Evolutionary conservation across 2,888 invertebrate genomes (phyloP), one percentile per base, ranked within the genome.

Genomic region (Synergus gifuensis): DNA sequence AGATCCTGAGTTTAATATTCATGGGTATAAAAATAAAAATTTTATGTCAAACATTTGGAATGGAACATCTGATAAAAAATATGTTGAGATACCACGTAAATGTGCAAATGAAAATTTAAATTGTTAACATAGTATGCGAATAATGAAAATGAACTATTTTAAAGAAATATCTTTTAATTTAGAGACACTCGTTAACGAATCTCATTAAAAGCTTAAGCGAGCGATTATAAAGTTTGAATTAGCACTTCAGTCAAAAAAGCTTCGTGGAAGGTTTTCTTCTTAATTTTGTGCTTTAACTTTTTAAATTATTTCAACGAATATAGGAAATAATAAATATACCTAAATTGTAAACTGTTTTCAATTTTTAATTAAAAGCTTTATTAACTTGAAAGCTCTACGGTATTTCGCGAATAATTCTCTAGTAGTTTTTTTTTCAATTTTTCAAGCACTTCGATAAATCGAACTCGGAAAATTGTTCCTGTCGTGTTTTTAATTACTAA

Each of bases 1-100:
- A 49, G 18, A 18, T 18, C 28, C 49, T 28, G 28, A 49, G 16
- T 67, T 44, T 18, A 22, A 14, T 67, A 67, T 67, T 69, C 69
- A 69, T 8, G 22, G 11, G 28, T 69, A 1, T 18, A 69, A 49
- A 69, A 69, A 69, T 46, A 69, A 69, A 22, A n/a, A 18, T 69
- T 49, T 22, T 22, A 49, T 69, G 49, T 14, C 16, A 18, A 46
- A 69, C n/a, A 46, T 69, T 36, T 69, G 28, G 36, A 22, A 16
- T 46, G 28, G 16, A 69, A 69, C 46, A 69, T 49, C 16, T 49
- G 69, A 46, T 69, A 36, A 49, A 69, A 69, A 58, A 3, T 58
- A 8, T 58, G n/a, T 58, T 58, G n/a, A 58, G 1, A 9, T 58
- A 58, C 8, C 58, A n/a, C 3, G 18, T 18, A 58, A 58, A 58